Conservation (phyloP, 2,113 vertebrate genomes). For the Solea solea region DNA sequence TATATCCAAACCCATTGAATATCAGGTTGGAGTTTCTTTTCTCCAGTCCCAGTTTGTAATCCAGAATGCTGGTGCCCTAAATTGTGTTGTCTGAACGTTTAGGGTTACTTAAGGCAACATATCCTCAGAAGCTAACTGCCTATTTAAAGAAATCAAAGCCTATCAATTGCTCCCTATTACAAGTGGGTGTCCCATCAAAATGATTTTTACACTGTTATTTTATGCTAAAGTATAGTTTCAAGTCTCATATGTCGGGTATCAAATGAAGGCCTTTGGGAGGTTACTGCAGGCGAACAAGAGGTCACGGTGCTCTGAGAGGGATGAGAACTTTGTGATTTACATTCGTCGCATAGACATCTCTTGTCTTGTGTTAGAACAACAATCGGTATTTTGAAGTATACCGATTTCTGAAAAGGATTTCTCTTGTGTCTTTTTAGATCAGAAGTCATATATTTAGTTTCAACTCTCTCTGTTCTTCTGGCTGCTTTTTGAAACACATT, state of each 20-base stretch:
- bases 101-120: too few species aligned
- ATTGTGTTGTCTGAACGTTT: too few species aligned
- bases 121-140: too few species aligned
- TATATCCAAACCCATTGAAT: too few species aligned
- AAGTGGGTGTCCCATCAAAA: not conserved
- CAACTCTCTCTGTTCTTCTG: not conserved
- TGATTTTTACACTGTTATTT: not conserved
- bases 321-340: conserved; percentile 36
- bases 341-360: not conserved
- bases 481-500: conserved; percentile 12
- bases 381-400: too few species aligned
- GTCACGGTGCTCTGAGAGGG: conserved; percentile 41
- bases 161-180: not conserved
- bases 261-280: conserved; percentile 38
- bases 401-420: too few species aligned
- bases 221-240: not conserved
- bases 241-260: conserved; percentile 41
- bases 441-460: not conserved
- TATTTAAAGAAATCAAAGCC: too few species aligned
- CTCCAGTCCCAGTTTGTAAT: too few species aligned
- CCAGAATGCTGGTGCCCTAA: too few species aligned
- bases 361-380: not conserved
- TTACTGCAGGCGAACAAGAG: conserved; percentile 21
- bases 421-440: conserved; percentile 4
- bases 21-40: too few species aligned